A percentile compares a stretch with the other conserved stretches of the same genome.
Conservation (phyloP, 2,888 invertebrate species). For the Dryobotodes eremita region DNA sequence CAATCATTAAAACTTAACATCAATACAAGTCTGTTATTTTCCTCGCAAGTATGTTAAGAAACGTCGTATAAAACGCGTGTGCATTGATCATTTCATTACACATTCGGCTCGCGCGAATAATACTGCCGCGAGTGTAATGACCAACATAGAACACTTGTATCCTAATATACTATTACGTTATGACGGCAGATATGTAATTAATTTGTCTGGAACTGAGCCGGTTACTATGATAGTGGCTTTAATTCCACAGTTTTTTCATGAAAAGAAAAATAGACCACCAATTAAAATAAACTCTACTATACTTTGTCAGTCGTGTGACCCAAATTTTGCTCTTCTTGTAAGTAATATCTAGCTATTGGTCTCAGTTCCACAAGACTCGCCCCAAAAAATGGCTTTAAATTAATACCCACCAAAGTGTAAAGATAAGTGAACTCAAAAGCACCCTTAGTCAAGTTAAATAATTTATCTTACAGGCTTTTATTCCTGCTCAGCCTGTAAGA, state of each 20-base stretch:
- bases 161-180: not conserved
- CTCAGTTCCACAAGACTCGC: not conserved
- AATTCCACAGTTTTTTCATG: not conserved
- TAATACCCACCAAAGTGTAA: conserved; percentile 59
- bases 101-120: too few species aligned
- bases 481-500: conserved; percentile 55
- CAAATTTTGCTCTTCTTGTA: not conserved
- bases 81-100: too few species aligned
- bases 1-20: too few species aligned
- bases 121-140: too few species aligned
- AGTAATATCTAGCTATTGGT: not conserved
- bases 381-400: conserved; percentile 35
- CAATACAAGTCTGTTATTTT: too few species aligned
- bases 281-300: not conserved
- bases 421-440: conserved; percentile 70
- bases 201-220: not conserved
- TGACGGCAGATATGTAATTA: not conserved
- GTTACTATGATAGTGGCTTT: not conserved
- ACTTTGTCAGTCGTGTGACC: not conserved
- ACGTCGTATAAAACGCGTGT: too few species aligned
- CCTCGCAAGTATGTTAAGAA: too few species aligned
- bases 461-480: conserved; percentile 67
- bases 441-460: conserved; percentile 67
- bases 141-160: too few species aligned
- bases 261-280: not conserved